Conservation (phyloP, 2,797 vertebrate genomes). For the Mus spretus region DNA sequence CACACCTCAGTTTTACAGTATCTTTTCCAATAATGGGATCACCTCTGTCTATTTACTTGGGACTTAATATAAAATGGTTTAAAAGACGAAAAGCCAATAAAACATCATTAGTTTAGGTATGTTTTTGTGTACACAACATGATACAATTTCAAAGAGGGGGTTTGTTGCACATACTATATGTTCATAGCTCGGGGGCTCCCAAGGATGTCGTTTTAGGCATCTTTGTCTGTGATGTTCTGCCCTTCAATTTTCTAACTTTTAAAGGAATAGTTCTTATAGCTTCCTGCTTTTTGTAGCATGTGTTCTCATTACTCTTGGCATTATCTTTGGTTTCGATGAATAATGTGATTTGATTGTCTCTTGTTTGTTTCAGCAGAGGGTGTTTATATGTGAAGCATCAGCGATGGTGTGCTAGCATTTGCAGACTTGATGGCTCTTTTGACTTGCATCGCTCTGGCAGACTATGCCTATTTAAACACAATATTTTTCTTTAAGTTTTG, state of each 20-base stretch:
- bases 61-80: background rate
- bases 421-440: background rate
- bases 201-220: background rate
- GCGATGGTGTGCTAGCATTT: background rate
- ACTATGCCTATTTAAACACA: background rate
- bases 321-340: background rate
- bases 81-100: background rate
- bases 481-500: conserved; percentile 23
- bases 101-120: background rate
- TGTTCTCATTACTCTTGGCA: background rate
- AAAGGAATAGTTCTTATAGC: background rate
- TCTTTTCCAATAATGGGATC: background rate
- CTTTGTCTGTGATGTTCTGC: background rate
- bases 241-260: background rate
- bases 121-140: background rate
- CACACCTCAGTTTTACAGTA: background rate
- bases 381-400: background rate
- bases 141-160: background rate
- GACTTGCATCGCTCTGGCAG: background rate
- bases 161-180: background rate
- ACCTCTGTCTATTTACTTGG: background rate
- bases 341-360: background rate
- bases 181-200: background rate
- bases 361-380: background rate
- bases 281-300: background rate